A percentile compares a stretch with the other conserved stretches of the same genome.
Conservation (phyloP, 1,140 invertebrate species). For the Holotrichia oblita region DNA sequence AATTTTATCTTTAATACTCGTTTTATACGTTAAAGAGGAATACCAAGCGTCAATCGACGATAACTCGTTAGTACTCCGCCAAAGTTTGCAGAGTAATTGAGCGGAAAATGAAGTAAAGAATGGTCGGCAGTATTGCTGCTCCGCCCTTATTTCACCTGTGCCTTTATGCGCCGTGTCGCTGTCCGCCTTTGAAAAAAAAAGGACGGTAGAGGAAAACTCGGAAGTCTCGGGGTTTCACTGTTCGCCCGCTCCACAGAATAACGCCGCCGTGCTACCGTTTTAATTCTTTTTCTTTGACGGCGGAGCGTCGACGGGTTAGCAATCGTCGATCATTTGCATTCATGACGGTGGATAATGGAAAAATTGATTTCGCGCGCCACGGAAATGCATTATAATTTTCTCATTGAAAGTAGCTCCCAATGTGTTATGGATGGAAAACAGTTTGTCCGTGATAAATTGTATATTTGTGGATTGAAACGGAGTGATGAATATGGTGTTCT, state of each 20-base stretch:
- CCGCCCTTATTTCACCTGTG: constrained; percentile 5
- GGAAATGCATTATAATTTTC: constrained; percentile 1
- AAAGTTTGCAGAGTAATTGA: constrained; percentile 12
- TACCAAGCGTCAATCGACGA: constrained; percentile 5
- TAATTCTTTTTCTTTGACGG: constrained; percentile 13
- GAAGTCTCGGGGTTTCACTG: background rate
- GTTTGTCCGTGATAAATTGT: constrained; percentile 7
- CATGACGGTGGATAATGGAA: constrained; percentile 11
- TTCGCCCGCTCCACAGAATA: background rate
- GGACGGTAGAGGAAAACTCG: background rate
- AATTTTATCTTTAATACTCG: too few species aligned
- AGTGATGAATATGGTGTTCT: constrained; percentile 1
- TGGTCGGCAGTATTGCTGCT: background rate
- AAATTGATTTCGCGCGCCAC: background rate
- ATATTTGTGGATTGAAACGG: background rate
- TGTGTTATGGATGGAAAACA: constrained; percentile 7
- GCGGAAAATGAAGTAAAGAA: constrained; percentile 12
- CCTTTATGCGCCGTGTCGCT: background rate
- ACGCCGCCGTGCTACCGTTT: constrained; percentile 3
- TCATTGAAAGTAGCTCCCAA: constrained; percentile 5
- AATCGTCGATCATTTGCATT: constrained; percentile 12
- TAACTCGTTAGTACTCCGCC: background rate
- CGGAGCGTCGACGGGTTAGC: background rate
- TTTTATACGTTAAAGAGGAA: background rate
- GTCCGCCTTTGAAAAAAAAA: constrained; percentile 5